Evolutionary conservation across 1,140 invertebrate species (phyloP), one percentile per base, ranked within the genome.

Genomic region (Drosophila serrata): DNA sequence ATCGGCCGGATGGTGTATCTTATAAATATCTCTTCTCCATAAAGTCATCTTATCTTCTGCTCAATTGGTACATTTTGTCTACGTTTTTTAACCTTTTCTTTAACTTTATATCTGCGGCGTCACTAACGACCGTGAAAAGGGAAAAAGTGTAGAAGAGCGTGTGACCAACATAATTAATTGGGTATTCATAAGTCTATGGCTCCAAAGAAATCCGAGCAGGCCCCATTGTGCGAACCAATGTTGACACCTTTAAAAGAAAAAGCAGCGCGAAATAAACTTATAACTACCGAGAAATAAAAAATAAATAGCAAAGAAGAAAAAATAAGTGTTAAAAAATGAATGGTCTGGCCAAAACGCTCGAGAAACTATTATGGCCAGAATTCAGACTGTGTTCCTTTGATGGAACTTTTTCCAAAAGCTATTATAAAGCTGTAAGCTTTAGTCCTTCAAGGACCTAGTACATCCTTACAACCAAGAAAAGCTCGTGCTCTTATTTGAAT

Each of bases 161-260:
- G 84, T 80, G 84, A 87, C 68, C 84, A 87, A 88, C 80, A 88
- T 88, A 82, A 87, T 87, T 84, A 87, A 87, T 87, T 87, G 84
- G 64, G 80, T 88, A 87, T 87, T 87, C 84, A 88, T 68, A 75
- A 78, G 62, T 22, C 40, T 31, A 37, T 19, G 61, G 46, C 63
- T 27, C 56, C 64, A 62, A 82, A 86, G 84, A 88, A 87, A 87
- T 61, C 65, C 77, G 60, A 68, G 60, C 65, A 17, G 57, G 51
- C 57, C 57, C 82, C 65, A 86, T 86, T 86, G 82, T 86, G 75
- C 48, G 58, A 42, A 27, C 65, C 76, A 40, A 65, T 86, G 82
- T 82, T 88, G 84, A 65, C 84, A 87, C 84, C 84, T 88, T 86
- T 78, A 76, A 82, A 80, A 88, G 60, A 62, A 87, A 87, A 75